These are phyloP conservation scores for Ichneumoninae sp. DNA, from an alignment of 2,888 invertebrate species.

Conservation along the genomic window DNA sequence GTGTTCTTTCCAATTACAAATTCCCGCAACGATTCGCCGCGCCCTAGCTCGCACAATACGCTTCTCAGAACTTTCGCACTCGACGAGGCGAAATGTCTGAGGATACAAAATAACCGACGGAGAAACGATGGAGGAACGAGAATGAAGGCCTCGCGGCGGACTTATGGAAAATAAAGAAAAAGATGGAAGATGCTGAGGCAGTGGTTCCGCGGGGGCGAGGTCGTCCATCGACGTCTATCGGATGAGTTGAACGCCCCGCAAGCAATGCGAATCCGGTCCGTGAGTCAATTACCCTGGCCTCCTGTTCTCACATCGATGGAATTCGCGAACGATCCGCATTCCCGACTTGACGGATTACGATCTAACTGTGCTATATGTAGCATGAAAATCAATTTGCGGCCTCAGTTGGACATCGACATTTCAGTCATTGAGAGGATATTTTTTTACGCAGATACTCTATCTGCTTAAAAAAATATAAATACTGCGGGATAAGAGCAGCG, in stretches of 20 bases:
- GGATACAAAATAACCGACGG: not conserved
- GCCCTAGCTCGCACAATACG: not conserved
- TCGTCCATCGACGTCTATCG: conserved; percentile 33
- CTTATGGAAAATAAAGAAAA: not conserved
- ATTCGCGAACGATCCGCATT: conserved; percentile 14
- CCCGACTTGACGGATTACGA: not conserved
- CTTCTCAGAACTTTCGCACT: not conserved
- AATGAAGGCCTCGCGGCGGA: not conserved
- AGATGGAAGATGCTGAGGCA: not conserved
- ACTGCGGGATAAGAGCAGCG: no score
- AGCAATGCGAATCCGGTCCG: conserved; percentile 32
- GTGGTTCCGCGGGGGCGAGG: not conserved
- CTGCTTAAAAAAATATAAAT: no score
- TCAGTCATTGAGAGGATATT: no score
- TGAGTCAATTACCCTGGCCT: conserved; percentile 19
- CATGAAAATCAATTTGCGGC: not conserved
- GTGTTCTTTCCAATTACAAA: not conserved
- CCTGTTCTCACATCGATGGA: not conserved
- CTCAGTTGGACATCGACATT: not conserved
- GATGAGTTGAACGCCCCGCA: not conserved
- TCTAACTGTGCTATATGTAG: not conserved
- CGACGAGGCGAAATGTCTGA: not conserved
- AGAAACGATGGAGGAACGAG: not conserved
- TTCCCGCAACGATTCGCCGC: conserved; percentile 11
- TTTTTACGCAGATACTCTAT: no score